These are phyloP conservation scores for Serinus canaria DNA, from an alignment of 2,113 vertebrate genomes.

Conservation along the genomic window DNA sequence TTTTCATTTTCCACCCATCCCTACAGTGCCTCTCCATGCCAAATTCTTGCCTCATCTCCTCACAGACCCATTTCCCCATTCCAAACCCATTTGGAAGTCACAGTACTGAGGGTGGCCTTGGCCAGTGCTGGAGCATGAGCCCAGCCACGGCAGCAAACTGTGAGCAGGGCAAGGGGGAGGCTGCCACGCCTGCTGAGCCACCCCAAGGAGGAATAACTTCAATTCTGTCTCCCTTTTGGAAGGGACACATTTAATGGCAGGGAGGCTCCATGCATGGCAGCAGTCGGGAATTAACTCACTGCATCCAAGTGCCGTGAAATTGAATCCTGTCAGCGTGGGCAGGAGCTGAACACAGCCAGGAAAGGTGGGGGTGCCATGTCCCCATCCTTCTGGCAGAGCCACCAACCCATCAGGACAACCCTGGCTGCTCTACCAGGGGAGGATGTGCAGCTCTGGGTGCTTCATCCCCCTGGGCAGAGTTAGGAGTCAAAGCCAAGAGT, in stretches of 20 bases:
- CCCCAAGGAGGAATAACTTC: neutral
- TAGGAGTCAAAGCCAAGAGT: too few species aligned
- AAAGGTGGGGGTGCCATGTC: rapidly evolving
- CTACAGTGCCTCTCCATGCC: neutral
- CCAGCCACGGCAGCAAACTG: neutral
- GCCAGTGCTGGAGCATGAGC: neutral
- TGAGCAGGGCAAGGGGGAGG: neutral
- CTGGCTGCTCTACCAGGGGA: neutral
- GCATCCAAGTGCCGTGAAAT: slow-evolving; percentile 48
- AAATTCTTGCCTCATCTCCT: neutral
- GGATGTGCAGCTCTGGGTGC: neutral
- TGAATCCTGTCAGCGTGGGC: neutral
- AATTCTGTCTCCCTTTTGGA: slow-evolving; percentile 4
- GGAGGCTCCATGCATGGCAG: neutral
- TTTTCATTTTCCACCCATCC: neutral
- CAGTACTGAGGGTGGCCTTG: neutral
- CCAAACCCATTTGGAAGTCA: neutral
- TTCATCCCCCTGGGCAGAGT: too few species aligned
- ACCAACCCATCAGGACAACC: neutral
- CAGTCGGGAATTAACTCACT: neutral
- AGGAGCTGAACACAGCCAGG: neutral
- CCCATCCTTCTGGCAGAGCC: neutral
- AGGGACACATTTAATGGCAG: neutral
- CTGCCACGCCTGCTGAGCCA: neutral
- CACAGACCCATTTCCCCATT: neutral